Evolutionary conservation across 2,888 invertebrate species (phyloP).

Genomic region (Calliopum simillimum): DNA sequence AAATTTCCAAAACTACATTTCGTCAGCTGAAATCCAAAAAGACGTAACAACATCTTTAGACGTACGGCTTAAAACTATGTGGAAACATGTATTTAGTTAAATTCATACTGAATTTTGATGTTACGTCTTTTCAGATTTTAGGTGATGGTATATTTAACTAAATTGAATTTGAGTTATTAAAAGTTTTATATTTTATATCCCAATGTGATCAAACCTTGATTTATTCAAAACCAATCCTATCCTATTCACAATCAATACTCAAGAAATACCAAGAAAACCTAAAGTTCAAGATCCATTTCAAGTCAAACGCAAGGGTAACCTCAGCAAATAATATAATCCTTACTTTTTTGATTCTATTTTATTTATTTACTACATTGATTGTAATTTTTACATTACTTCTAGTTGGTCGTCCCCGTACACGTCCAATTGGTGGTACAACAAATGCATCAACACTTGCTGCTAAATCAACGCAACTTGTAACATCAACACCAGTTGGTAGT

Average conservation of each 20-base stretch:
- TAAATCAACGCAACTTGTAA: constrained; percentile 39
- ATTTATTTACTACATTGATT: neutral
- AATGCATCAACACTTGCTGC: constrained; percentile 34
- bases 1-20: too few species aligned
- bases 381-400: constrained; percentile 45
- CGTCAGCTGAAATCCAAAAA: too few species aligned
- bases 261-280: constrained; percentile 48
- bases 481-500: constrained; percentile 27
- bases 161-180: too few species aligned
- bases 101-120: too few species aligned
- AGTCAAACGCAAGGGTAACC: constrained; percentile 66
- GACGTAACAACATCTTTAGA: too few species aligned
- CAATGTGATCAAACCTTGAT: neutral
- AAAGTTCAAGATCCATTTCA: constrained; percentile 63
- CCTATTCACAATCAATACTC: constrained; percentile 53
- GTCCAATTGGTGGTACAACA: constrained; percentile 54
- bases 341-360: neutral
- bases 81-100: too few species aligned
- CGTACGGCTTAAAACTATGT: too few species aligned
- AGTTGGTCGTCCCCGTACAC: constrained; percentile 70
- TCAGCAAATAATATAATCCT: neutral
- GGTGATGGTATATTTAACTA: too few species aligned
- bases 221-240: constrained; percentile 10
- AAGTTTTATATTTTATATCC: neutral
- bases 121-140: too few species aligned